Evolutionary conservation across 2,797 vertebrate genomes (phyloP).

Genomic region (Phrynocephalus guinanensis): DNA sequence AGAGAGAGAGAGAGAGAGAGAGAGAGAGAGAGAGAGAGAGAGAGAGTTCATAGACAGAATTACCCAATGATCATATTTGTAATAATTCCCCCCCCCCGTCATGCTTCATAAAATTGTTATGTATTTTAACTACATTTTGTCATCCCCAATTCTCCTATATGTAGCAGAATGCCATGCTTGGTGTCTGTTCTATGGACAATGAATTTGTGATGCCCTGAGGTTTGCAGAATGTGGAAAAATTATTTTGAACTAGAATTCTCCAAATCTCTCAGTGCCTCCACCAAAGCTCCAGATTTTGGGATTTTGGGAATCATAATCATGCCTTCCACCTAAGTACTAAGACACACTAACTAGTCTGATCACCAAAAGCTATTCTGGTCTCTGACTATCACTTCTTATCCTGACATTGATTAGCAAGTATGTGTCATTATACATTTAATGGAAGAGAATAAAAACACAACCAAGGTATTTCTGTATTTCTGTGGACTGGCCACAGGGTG

Average conservation of each 20-base stretch:
- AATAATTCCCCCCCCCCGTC: too few species aligned
- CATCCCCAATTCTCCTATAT: background rate
- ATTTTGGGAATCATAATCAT: too few species aligned
- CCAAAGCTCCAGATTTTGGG: too few species aligned
- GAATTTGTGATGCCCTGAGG: background rate
- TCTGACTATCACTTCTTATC: too few species aligned
- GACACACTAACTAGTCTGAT: background rate
- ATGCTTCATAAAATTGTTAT: too few species aligned
- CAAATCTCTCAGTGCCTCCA: background rate
- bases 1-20: too few species aligned
- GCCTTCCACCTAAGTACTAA: too few species aligned
- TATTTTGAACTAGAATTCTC: background rate
- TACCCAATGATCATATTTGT: too few species aligned
- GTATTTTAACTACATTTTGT: too few species aligned
- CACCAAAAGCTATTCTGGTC: background rate
- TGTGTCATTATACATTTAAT: background rate
- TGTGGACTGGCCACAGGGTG: rapidly evolving
- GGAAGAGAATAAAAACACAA: background rate
- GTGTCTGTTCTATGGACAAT: background rate
- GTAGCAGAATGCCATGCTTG: background rate
- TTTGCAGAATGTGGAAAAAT: too few species aligned
- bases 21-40: too few species aligned
- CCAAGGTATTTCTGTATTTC: background rate
- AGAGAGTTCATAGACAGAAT: too few species aligned
- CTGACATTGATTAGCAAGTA: background rate